phyloP scores from a whole-genome alignment of 2,888 invertebrate genomes.

The Caenorhabditis wallacei region DNA sequence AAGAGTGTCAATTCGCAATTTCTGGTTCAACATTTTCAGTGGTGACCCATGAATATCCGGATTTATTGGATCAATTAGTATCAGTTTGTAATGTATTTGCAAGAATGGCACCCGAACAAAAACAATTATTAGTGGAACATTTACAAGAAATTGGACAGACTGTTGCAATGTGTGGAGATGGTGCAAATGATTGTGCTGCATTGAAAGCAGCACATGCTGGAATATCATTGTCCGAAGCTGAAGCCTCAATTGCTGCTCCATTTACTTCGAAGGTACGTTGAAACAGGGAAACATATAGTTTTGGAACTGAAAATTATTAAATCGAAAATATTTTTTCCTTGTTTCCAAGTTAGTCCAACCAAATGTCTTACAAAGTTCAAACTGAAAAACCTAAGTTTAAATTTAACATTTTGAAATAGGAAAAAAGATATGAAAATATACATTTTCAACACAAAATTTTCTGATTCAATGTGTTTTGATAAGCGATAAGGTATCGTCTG shows the following conservation, averaged over 20 bases:
- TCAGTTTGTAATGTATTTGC: constrained; percentile 84
- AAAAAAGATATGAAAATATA: no score
- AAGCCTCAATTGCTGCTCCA: constrained; percentile 86
- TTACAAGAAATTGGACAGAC: constrained; percentile 80
- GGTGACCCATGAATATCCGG: constrained; percentile 80
- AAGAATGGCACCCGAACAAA: constrained; percentile 86
- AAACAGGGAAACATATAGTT: background rate
- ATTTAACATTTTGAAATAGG: no score
- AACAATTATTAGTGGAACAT: constrained; percentile 87
- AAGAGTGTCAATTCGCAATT: constrained; percentile 78
- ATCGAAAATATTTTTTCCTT: no score
- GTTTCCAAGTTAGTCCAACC: no score
- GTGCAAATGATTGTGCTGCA: constrained; percentile 85
- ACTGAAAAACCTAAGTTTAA: no score
- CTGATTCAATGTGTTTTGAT: no score
- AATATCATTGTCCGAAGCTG: constrained; percentile 85
- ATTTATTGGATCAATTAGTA: constrained; percentile 78
- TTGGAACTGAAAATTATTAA: background rate
- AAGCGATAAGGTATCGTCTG: no score
- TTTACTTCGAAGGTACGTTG: constrained; percentile 87
- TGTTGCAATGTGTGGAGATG: constrained; percentile 85
- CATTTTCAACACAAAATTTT: no score
- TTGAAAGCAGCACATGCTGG: constrained; percentile 83
- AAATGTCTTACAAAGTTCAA: no score
- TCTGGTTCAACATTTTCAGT: constrained; percentile 79